These are phyloP conservation scores for Calephelis virginiensis DNA, from an alignment of 1,140 invertebrate genomes.

Conservation along the genomic window DNA sequence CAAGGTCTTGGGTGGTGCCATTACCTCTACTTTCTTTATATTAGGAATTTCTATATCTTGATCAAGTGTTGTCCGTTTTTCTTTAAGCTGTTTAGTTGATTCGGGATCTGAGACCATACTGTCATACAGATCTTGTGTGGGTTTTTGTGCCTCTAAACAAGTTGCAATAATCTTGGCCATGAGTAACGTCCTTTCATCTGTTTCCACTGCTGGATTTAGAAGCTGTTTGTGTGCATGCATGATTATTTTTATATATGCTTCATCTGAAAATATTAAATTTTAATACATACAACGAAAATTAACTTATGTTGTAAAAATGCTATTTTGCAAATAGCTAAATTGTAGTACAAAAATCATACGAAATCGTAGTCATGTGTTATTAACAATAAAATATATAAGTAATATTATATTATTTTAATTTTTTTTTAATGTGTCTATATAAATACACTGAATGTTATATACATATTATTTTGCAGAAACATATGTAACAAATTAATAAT, in stretches of 20 bases:
- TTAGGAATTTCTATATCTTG: conserved; percentile 33
- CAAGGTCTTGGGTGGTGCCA: conserved; percentile 57
- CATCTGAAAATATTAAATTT: conserved; percentile 31
- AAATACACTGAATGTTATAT: too few species aligned
- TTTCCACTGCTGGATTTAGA: conserved; percentile 44
- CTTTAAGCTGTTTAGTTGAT: conserved; percentile 21
- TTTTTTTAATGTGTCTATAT: too few species aligned
- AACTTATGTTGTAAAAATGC: too few species aligned
- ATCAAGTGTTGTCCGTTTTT: conserved; percentile 33
- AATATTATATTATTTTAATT: too few species aligned
- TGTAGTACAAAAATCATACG: too few species aligned
- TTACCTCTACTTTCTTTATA: conserved; percentile 38
- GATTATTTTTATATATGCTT: conserved; percentile 51
- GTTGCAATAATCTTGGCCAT: conserved; percentile 51
- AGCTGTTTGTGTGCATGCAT: conserved; percentile 46
- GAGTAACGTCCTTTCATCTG: conserved; percentile 50
- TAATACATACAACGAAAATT: not conserved
- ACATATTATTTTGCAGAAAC: too few species aligned
- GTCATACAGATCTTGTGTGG: conserved; percentile 31
- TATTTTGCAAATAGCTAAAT: too few species aligned
- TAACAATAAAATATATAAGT: too few species aligned
- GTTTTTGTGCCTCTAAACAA: conserved; percentile 43
- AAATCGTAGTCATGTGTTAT: too few species aligned
- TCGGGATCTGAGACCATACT: conserved; percentile 42
- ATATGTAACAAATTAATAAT: too few species aligned